Conservation (phyloP, 2,888 invertebrate genomes). For the Tenthredo notha region DNA sequence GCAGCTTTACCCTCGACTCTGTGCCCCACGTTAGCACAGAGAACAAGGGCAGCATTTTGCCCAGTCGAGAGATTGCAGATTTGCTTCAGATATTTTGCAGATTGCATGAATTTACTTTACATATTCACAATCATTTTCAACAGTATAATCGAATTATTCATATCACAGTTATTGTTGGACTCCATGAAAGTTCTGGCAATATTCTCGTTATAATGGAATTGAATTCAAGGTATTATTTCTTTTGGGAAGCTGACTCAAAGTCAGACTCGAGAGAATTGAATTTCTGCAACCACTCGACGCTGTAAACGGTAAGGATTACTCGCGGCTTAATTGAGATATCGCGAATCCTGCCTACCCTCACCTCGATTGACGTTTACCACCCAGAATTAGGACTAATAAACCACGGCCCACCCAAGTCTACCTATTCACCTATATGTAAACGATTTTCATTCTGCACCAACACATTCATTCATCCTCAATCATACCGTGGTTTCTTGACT, state of each 20-base stretch:
- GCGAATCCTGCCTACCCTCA: constrained; percentile 21
- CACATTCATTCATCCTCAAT: not conserved
- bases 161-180: not conserved
- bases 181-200: not conserved
- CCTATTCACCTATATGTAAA: not conserved
- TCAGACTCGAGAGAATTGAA: not conserved
- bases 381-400: not conserved
- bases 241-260: not conserved
- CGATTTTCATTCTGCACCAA: not conserved
- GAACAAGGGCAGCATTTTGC: not conserved
- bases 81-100: not conserved
- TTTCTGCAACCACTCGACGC: constrained; percentile 18
- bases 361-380: not conserved
- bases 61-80: constrained; percentile 23
- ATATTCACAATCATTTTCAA: no score
- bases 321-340: not conserved
- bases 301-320: not conserved
- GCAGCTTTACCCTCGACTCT: not conserved
- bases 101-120: not conserved
- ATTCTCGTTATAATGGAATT: not conserved
- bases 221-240: not conserved
- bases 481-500: not conserved
- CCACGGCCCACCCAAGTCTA: not conserved
- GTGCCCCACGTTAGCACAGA: constrained; percentile 7
- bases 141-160: no score